phyloP scores from a whole-genome alignment of 2,888 invertebrate genomes.

The Drosophila sordidula region DNA sequence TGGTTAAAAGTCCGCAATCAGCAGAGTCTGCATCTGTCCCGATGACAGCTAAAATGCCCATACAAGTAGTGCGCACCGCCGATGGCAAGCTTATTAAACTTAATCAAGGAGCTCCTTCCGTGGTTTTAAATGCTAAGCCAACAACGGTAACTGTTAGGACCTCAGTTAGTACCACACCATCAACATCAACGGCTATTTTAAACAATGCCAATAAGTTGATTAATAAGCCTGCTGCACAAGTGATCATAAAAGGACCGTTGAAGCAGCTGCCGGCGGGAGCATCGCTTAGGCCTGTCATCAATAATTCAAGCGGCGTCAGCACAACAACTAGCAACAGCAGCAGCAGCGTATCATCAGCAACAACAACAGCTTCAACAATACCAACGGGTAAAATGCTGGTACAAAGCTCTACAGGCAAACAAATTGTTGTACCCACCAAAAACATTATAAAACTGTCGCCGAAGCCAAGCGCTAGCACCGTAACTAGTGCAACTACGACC shows the following conservation, averaged over 20 bases:
- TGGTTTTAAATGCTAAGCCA: conserved; percentile 59
- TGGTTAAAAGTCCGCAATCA: conserved; percentile 5
- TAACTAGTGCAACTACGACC: conserved; percentile 17
- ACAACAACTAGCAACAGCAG: conserved; percentile 13
- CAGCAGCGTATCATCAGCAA: conserved; percentile 6
- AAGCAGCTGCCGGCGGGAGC: conserved; percentile 41
- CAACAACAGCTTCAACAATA: conserved; percentile 22
- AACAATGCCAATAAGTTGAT: conserved; percentile 37
- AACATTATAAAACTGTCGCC: conserved; percentile 83
- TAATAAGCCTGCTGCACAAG: conserved; percentile 49
- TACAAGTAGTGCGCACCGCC: conserved; percentile 66
- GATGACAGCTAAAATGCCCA: conserved; percentile 37
- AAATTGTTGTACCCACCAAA: conserved; percentile 81
- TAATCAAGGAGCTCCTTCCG: conserved; percentile 47
- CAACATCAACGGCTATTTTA: conserved; percentile 15
- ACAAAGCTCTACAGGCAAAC: conserved; percentile 77
- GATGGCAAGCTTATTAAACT: conserved; percentile 72
- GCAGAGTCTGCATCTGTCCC: conserved; percentile 1
- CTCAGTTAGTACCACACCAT: conserved; percentile 1
- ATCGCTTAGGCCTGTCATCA: conserved; percentile 28
- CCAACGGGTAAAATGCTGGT: conserved; percentile 72
- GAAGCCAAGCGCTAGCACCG: conserved; percentile 45
- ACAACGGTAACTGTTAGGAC: conserved; percentile 14
- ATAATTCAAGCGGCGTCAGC: conserved; percentile 18
- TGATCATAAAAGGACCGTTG: conserved; percentile 56